Percentiles rank a stretch among this genome's conserved stretches.
phyloP scores from a whole-genome alignment of 2,888 invertebrate genomes.

The Tanytarsus gracilentus region DNA sequence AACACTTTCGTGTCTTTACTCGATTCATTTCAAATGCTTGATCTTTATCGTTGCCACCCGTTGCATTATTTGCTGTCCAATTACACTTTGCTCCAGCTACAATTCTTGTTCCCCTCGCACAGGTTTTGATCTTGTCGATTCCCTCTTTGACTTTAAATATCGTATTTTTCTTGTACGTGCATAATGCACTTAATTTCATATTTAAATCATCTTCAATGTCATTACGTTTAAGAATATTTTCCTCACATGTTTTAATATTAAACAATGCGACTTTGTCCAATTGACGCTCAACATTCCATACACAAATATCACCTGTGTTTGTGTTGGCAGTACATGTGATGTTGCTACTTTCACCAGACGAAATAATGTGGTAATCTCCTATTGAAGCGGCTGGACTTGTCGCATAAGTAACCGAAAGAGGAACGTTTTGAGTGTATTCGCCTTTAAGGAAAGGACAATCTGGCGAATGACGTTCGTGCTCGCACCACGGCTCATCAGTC shows the following conservation, averaged over 20 bases:
- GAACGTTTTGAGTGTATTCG: conserved; percentile 91
- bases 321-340: conserved; percentile 50
- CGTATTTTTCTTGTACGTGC: conserved; percentile 37
- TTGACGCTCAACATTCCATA: conserved; percentile 77
- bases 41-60: conserved; percentile 31
- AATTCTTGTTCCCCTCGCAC: conserved; percentile 32
- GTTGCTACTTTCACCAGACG: conserved; percentile 52
- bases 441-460: conserved; percentile 89
- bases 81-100: conserved; percentile 34
- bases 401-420: conserved; percentile 75
- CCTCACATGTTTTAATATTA: conserved; percentile 40
- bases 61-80: conserved; percentile 31
- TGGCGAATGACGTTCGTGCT: conserved; percentile 90
- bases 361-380: conserved; percentile 49
- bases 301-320: conserved; percentile 57
- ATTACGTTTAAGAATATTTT: conserved; percentile 40
- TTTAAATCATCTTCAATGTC: conserved; percentile 37
- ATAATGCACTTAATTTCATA: conserved; percentile 44
- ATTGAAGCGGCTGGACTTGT: conserved; percentile 64
- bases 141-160: conserved; percentile 33
- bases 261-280: conserved; percentile 49
- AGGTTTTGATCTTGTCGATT: conserved; percentile 31
- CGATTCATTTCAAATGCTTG: not conserved
- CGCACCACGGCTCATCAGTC: conserved; percentile 94
- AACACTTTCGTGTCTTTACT: not conserved